Conservation (phyloP, 2,888 invertebrate species). For the Drosophila nr. perissopoda region DNA sequence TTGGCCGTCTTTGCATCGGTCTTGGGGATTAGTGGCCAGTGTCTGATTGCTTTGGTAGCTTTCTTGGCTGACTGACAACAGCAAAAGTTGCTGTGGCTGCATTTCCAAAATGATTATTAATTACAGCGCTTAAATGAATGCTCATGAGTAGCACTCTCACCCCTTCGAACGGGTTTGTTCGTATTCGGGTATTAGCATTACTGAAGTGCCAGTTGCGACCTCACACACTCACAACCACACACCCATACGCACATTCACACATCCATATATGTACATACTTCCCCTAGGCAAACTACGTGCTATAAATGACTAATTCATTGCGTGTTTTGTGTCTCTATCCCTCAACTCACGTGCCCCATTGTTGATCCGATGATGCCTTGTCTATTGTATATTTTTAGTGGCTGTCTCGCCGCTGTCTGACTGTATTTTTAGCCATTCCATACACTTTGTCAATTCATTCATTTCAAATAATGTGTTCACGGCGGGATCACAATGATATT, state of each 20-base stretch:
- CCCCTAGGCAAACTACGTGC: constrained; percentile 56
- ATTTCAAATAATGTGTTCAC: constrained; percentile 51
- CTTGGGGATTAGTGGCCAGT: constrained; percentile 62
- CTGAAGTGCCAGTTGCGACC: constrained; percentile 57
- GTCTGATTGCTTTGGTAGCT: constrained; percentile 53
- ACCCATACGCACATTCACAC: constrained; percentile 1
- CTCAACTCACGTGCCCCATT: constrained; percentile 20
- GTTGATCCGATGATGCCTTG: constrained; percentile 13
- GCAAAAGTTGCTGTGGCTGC: constrained; percentile 55
- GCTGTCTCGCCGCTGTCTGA: constrained; percentile 39
- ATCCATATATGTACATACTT: not conserved
- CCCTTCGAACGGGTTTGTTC: constrained; percentile 21
- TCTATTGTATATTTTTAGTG: constrained; percentile 73
- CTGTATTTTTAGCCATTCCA: constrained; percentile 41
- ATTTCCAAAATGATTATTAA: constrained; percentile 75
- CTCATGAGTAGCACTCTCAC: constrained; percentile 28
- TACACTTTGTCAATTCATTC: constrained; percentile 58
- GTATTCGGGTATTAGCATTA: constrained; percentile 28
- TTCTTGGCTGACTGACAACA: constrained; percentile 59
- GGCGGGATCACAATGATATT: constrained; percentile 27
- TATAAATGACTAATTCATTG: constrained; percentile 76
- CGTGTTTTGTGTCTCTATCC: constrained; percentile 37
- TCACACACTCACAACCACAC: constrained; percentile 66
- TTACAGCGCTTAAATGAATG: constrained; percentile 69
- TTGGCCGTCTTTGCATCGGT: constrained; percentile 13